Evolutionary conservation across 2,888 invertebrate species (phyloP).

Genomic region (Unio pictorum): DNA sequence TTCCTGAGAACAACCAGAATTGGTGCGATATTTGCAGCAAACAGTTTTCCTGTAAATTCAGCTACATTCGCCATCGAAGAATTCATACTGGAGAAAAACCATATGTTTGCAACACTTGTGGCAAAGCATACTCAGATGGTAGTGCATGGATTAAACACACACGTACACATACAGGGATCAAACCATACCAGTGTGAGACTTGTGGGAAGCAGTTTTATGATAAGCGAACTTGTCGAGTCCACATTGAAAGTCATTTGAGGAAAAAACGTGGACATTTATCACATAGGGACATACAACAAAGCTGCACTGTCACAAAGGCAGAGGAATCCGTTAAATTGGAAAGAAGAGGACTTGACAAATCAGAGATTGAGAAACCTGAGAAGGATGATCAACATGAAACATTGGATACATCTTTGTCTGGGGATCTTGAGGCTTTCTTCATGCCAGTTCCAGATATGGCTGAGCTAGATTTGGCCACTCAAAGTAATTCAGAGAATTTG

Average conservation of each 20-base stretch:
- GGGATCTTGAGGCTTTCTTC: too few relatives aligned
- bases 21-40: conserved; percentile 37
- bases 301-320: background rate
- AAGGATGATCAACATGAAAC: conserved; percentile 1
- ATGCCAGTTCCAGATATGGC: too few relatives aligned
- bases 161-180: conserved; percentile 29
- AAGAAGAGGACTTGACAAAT: background rate
- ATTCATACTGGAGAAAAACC: conserved; percentile 38
- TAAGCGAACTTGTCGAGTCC: conserved; percentile 26
- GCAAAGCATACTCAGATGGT: conserved; percentile 30
- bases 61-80: conserved; percentile 32
- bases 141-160: conserved; percentile 37
- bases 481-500: too few relatives aligned
- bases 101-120: conserved; percentile 32
- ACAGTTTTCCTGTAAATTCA: conserved; percentile 30
- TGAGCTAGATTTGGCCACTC: too few relatives aligned
- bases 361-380: too few relatives aligned
- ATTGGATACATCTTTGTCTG: conserved; percentile 5
- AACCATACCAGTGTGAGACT: conserved; percentile 27
- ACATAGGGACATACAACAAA: background rate
- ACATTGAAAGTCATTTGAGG: conserved; percentile 19
- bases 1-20: conserved; percentile 31
- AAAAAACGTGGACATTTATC: conserved; percentile 1
- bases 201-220: conserved; percentile 32
- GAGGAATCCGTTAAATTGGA: background rate